A percentile compares a stretch with the other conserved stretches of the same genome.
Conservation (phyloP, 2,113 vertebrate genomes). For the Festucalex cinctus region DNA sequence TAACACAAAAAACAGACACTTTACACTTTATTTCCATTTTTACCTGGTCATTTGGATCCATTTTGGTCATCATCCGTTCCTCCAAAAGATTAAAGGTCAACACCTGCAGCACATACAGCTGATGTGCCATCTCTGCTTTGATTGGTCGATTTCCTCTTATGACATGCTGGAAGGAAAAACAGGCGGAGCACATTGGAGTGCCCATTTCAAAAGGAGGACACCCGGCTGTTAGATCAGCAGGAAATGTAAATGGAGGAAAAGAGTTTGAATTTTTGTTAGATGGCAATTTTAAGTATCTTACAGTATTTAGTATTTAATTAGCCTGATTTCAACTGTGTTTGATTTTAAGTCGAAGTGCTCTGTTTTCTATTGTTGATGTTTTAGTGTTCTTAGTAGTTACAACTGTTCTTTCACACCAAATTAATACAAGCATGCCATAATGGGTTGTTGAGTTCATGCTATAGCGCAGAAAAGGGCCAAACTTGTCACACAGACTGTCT, state of each 20-base stretch:
- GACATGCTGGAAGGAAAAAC: conserved; percentile 78
- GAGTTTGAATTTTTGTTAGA: not conserved
- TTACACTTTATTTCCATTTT: not conserved
- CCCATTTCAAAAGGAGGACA: not conserved
- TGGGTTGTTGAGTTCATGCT: too few species aligned
- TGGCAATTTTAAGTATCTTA: not conserved
- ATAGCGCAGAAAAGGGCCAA: too few species aligned
- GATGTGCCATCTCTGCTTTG: conserved; percentile 98
- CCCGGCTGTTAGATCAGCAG: not conserved
- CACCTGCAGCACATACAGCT: conserved; percentile 95
- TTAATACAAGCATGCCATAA: too few species aligned
- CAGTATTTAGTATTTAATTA: too few species aligned
- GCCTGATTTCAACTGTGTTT: too few species aligned
- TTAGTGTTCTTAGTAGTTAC: too few species aligned
- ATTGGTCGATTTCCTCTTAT: conserved; percentile 97
- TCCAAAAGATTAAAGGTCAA: conserved; percentile 97
- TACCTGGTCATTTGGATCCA: conserved; percentile 97
- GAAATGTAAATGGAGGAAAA: not conserved
- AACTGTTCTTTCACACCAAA: too few species aligned
- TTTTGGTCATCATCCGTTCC: conserved; percentile 99
- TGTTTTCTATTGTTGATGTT: too few species aligned
- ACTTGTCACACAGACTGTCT: too few species aligned
- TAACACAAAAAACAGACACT: not conserved
- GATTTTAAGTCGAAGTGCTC: too few species aligned
- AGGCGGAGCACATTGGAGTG: not conserved